Conservation (phyloP, 2,797 vertebrate species). For the Crypturellus tataupa region DNA sequence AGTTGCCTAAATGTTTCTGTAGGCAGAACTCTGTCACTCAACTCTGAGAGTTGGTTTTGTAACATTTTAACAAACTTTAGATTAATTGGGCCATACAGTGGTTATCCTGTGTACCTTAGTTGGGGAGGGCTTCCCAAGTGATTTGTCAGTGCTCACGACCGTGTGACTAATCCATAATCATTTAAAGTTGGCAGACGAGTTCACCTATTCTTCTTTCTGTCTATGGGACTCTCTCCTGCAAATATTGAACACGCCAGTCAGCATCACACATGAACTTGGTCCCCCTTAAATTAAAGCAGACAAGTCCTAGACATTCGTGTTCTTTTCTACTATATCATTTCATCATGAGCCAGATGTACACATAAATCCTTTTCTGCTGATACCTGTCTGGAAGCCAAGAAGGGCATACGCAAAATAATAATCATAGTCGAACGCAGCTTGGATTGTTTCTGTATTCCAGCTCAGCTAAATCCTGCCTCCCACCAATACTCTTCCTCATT, state of each 20-base stretch:
- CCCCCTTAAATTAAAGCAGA: neutral
- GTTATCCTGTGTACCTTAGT: neutral
- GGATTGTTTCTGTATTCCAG: neutral
- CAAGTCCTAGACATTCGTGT: neutral
- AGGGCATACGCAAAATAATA: neutral
- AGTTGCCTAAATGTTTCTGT: neutral
- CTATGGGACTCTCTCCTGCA: neutral
- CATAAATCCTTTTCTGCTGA: neutral
- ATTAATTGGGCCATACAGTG: neutral
- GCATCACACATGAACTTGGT: neutral
- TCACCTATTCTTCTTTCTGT: neutral
- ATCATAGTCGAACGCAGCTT: neutral
- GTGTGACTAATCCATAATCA: neutral
- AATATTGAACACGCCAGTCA: neutral
- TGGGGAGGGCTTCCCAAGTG: neutral
- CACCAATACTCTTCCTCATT: neutral
- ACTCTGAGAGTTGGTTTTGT: neutral
- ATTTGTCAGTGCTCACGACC: neutral
- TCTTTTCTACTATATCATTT: neutral
- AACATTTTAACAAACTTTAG: neutral
- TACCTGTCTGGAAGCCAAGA: constrained; percentile 17
- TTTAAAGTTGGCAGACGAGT: neutral
- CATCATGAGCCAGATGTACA: neutral
- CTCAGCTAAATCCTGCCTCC: neutral
- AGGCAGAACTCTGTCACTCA: neutral